phyloP scores from a whole-genome alignment of 2,113 vertebrate genomes.

The Thomomys bottae region DNA sequence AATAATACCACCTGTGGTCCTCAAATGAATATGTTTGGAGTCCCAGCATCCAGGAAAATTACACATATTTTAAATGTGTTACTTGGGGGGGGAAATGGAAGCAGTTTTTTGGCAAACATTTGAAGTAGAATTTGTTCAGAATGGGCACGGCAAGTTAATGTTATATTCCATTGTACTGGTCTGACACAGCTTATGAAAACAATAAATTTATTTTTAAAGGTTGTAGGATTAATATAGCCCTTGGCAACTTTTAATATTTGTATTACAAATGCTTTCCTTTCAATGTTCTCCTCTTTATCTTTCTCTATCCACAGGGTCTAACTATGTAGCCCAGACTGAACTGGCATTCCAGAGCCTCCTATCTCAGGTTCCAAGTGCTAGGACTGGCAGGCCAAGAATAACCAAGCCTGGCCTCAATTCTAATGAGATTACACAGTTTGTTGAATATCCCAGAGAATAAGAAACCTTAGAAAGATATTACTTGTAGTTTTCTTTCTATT shows the following conservation, averaged over 20 bases:
- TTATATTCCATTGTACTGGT: constrained; percentile 17
- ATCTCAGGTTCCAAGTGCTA: neutral
- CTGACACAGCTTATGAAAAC: constrained; percentile 42
- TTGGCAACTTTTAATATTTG: neutral
- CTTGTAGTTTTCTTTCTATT: constrained; percentile 34
- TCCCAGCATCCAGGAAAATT: neutral
- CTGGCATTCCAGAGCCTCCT: neutral
- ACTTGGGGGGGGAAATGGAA: neutral
- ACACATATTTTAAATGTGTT: neutral
- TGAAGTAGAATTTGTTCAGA: constrained; percentile 38
- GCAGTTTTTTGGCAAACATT: neutral
- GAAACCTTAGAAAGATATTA: constrained; percentile 16
- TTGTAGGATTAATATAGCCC: constrained; percentile 23
- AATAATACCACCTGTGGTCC: neutral
- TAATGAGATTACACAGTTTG: constrained; percentile 33
- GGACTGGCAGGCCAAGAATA: neutral
- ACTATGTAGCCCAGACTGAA: neutral
- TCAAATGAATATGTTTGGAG: neutral
- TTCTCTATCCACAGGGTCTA: neutral
- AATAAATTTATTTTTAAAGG: constrained; percentile 27
- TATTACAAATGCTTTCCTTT: constrained; percentile 47
- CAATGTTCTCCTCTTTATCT: neutral
- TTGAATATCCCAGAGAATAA: neutral
- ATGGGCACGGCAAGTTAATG: neutral
- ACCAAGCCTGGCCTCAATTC: neutral